Evolutionary conservation across 2,888 invertebrate species (phyloP).

Genomic region (Acrobasis repandana): DNA sequence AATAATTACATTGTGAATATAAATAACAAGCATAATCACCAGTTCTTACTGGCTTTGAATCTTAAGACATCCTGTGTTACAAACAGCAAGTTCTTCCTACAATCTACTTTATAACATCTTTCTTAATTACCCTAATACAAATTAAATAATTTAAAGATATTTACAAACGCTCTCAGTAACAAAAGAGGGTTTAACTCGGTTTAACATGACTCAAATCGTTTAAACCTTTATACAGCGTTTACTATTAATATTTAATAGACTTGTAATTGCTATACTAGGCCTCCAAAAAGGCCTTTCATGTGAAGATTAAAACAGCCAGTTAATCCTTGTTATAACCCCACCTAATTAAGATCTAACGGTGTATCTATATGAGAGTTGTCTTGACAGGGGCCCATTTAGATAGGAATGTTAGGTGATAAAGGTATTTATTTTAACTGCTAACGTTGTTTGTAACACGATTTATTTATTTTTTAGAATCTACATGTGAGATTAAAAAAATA

Average conservation of each 20-base stretch:
- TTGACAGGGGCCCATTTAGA: constrained; percentile 10
- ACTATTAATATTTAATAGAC: constrained; percentile 60
- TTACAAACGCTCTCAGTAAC: background rate
- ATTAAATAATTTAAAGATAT: background rate
- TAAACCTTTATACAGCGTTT: constrained; percentile 48
- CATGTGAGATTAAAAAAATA: no score
- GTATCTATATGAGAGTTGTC: constrained; percentile 26
- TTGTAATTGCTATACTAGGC: constrained; percentile 51
- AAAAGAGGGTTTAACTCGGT: constrained; percentile 1
- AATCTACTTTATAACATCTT: background rate
- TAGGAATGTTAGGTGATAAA: background rate
- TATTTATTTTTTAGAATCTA: no score
- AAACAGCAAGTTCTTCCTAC: no score
- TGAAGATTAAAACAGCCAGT: constrained; percentile 51
- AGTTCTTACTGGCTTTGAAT: no score
- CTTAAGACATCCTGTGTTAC: no score
- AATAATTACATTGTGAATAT: no score
- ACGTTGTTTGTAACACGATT: no score
- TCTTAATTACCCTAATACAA: background rate
- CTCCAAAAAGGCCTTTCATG: constrained; percentile 44
- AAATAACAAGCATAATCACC: no score
- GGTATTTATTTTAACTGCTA: background rate
- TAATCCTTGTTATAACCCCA: constrained; percentile 46
- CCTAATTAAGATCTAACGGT: constrained; percentile 47
- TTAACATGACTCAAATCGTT: constrained; percentile 36